Evolutionary conservation across 2,113 vertebrate genomes (phyloP).

Genomic region (Machaerirhynchus nigripectus): DNA sequence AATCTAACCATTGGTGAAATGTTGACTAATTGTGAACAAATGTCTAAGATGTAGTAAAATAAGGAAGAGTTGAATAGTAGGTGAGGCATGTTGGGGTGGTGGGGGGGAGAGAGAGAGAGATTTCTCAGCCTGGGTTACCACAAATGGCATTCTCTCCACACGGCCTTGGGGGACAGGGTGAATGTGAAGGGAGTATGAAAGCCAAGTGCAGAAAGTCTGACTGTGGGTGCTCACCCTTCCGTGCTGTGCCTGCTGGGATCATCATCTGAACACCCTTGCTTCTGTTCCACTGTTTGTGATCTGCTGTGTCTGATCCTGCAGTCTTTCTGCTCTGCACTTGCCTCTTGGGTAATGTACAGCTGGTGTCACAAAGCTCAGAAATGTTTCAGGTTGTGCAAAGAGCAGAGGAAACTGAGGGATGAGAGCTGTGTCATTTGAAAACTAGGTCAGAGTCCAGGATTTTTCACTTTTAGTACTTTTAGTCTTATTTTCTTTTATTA

Average conservation of each 20-base stretch:
- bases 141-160: not conserved
- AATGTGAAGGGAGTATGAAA: not conserved
- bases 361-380: not conserved
- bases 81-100: not conserved
- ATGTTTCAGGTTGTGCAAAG: not conserved
- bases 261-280: not conserved
- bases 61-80: not conserved
- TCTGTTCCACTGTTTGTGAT: not conserved
- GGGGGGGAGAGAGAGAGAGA: not conserved
- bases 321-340: not conserved
- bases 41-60: not conserved
- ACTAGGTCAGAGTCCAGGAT: not conserved
- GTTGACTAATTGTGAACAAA: not conserved
- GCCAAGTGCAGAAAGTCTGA: not conserved
- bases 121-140: not conserved
- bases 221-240: not conserved
- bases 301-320: not conserved
- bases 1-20: not conserved
- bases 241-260: not conserved
- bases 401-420: not conserved
- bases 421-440: not conserved
- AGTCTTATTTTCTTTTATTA: not conserved
- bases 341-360: not conserved
- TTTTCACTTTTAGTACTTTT: not conserved
- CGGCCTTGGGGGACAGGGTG: not conserved